A percentile compares a stretch with the other conserved stretches of the same genome.
These are phyloP conservation scores for Apis dorsata DNA, from an alignment of 1,140 invertebrate species.

Conservation along the genomic window DNA sequence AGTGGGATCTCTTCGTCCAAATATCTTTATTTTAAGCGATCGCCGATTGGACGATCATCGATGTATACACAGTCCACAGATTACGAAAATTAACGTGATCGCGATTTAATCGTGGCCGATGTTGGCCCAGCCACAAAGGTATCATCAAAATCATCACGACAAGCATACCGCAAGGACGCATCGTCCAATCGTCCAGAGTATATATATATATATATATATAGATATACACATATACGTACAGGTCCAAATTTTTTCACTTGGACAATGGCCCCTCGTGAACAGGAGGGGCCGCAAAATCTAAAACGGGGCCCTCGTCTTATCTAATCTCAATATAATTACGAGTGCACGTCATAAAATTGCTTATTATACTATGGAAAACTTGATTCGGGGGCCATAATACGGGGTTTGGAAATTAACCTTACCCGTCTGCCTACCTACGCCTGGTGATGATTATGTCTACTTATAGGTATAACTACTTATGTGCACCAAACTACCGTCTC, in stretches of 20 bases:
- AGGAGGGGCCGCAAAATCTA: conserved; percentile 28
- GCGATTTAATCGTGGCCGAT: background rate
- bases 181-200: background rate
- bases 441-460: conserved; percentile 76
- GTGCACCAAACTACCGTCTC: conserved; percentile 68
- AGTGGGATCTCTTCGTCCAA: no score
- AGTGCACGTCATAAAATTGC: conserved; percentile 77
- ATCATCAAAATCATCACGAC: background rate
- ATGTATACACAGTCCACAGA: no score
- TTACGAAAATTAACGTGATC: background rate
- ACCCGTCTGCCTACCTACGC: conserved; percentile 74
- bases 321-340: conserved; percentile 74
- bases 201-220: no score
- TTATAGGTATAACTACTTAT: conserved; percentile 77
- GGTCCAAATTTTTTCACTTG: background rate
- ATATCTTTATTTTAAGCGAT: background rate
- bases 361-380: conserved; percentile 80
- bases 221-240: no score
- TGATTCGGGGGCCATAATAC: conserved; percentile 76
- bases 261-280: background rate
- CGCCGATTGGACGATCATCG: background rate
- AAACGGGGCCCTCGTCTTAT: conserved; percentile 53
- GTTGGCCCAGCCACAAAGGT: background rate
- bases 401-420: conserved; percentile 78
- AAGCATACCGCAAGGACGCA: background rate